Evolutionary conservation across 2,797 vertebrate species (phyloP), one percentile per base, ranked within the genome.

Genomic region (Pteronotus mesoamericanus): DNA sequence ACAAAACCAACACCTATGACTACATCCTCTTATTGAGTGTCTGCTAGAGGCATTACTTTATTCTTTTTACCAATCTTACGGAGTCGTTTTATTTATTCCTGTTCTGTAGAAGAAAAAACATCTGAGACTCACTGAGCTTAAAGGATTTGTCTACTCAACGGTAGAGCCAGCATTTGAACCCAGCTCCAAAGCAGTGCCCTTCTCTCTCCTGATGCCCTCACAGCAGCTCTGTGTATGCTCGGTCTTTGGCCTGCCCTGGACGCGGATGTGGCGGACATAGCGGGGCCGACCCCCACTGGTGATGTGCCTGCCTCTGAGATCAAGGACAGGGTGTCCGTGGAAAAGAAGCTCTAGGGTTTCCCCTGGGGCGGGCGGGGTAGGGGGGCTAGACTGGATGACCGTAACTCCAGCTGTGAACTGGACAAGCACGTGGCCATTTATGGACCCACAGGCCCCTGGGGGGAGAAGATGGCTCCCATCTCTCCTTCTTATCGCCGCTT

Each of bases 341-440:
- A 91, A 74, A 84, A 68, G 51, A 7, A 8, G 16, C 26, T 2
- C 0, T 22, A 7, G 48, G n/a, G n/a, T n/a, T 95, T 75, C 48
- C 37, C 46, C 72, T 0, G 18, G 46, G 18, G 9, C 2, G 3
- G 1, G 11, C 4, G 5, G 46, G 29, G 4, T 14, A 3, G 39
- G 15, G 1, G 39, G 9, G 44, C 42, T 9, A 66, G 72, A 44
- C 51, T 24, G 59, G 44, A 53, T 2, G 24, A 55, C 72, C 68
- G 34, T 79, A 64, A 84, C 55, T 72, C 24, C 10, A 51, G 55
- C 22, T 24, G 74, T 42, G 57, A 75, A 71, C 5, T 57, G 74
- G 32, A 69, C 26, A 61, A 83, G 64, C 39, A 59, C 2, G 14
- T 0, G 32, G 61, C 42, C 19, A 15, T n/a, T 71, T 72, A 18